phyloP scores from a whole-genome alignment of 2,113 vertebrate genomes.

The Cygnus buccinator region DNA sequence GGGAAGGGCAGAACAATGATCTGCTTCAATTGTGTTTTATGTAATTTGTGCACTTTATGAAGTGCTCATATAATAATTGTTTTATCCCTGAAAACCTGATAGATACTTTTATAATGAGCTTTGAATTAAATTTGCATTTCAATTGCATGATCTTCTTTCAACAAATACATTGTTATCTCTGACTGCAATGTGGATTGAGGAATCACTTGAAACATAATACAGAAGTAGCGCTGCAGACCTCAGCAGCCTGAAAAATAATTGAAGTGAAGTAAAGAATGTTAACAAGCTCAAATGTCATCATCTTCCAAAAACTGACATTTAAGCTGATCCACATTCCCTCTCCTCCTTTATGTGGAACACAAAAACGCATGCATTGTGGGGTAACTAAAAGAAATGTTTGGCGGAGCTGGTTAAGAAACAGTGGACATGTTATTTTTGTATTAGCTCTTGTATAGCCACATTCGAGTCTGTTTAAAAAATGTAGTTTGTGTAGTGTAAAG shows the following conservation, averaged over 20 bases:
- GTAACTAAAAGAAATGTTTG: conserved; percentile 36
- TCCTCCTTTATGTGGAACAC: conserved; percentile 36
- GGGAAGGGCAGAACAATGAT: conserved; percentile 39
- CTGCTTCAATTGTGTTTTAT: conserved; percentile 48
- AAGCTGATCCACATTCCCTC: conserved; percentile 32
- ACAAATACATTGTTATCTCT: conserved; percentile 32
- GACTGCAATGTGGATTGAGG: conserved; percentile 42
- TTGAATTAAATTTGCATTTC: conserved; percentile 58
- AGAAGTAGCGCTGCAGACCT: conserved; percentile 36
- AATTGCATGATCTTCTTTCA: conserved; percentile 38
- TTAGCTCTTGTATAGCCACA: conserved; percentile 43
- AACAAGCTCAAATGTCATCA: conserved; percentile 77
- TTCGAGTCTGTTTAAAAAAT: conserved; percentile 30
- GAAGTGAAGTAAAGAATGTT: conserved; percentile 80
- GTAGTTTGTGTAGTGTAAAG: conserved; percentile 63
- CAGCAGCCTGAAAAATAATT: conserved; percentile 75
- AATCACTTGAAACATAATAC: conserved; percentile 71
- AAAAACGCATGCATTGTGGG: conserved; percentile 25
- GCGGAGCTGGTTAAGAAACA: conserved; percentile 33
- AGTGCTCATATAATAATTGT: conserved; percentile 7
- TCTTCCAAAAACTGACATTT: conserved; percentile 78
- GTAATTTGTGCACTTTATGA: conserved; percentile 24
- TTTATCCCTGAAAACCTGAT: conserved; percentile 27
- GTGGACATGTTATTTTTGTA: conserved; percentile 39
- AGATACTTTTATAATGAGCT: conserved; percentile 33